Evolutionary conservation across 2,113 vertebrate genomes (phyloP), one percentile per base, ranked within the genome.

Genomic region (Notiomystis cincta): DNA sequence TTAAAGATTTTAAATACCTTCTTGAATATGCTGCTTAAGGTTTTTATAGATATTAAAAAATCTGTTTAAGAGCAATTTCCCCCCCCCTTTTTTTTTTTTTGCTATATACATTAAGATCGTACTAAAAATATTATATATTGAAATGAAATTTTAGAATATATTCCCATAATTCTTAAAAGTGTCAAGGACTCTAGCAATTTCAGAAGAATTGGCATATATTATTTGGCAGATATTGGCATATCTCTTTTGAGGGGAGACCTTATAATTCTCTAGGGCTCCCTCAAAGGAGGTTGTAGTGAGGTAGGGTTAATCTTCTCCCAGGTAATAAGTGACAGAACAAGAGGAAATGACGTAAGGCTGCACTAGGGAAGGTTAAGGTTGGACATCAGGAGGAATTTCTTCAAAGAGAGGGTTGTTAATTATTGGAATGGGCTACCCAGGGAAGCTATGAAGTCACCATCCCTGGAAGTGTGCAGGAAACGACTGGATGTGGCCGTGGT

Each of bases 61-160:
- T 5, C 13, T 47, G 4, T 64, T 58, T 21, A 35, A 30, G 72
- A 72, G n/a, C 5, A 82, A 48, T 54, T 65, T 85, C 13, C 8
- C 3, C n/a, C n/a, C n/a, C n/a, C n/a, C n/a, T n/a, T n/a, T n/a
- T 20, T 89, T 80, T 27, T n/a, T 86, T n/a, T 30, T 23, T 17
- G 1, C 7, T 31, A 1, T 20, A 25, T 15, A 28, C 6, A 10
- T 37, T 16, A 80, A 20, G 33, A 17, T 65, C 0, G 1, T 56
- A 40, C 11, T 40, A 27, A 64, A 79, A 71, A 67, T 3, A 15
- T 9, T 15, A 57, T 37, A 53, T 62, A n/a, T 75, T 27, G 9
- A 65, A 82, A 45, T 11, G 4, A 31, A 44, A 50, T 28, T 10
- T 81, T 89, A 38, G 20, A 47, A 56, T 82, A 35, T 60, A 54